Base-by-base conservation (phyloP, 2,888 invertebrate species). In the Tenodera sinensis region DNA sequence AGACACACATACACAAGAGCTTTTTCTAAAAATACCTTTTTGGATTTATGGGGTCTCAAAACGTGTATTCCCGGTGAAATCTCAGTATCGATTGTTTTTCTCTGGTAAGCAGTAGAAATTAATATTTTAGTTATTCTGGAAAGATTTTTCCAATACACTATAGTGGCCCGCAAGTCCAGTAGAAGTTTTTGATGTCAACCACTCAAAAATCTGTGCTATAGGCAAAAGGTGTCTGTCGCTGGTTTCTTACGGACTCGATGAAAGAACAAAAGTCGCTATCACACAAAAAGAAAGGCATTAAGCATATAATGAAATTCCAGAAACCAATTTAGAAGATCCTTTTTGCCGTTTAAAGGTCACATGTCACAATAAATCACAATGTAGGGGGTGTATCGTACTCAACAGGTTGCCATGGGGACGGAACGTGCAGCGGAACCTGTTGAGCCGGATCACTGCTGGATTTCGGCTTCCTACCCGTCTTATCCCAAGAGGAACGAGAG, bases 371-470 rank as follows among this genome's bases (percentile, higher is more conserved):
- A 71, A 71, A 71, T 71, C 54, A 71, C 54, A 71, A 71, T 71
- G 54, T 25, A 28, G n/a, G 14, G 83, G 28, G 28, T 25, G 83
- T 14, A 14, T 27, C 0, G 12, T 85, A 28, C 42, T 54, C 88
- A 84, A 88, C 84, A 88, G 54, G 88, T 88, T 88, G 82, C 88
- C 28, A 88, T 88, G 88, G 88, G 88, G 81, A 88, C 83, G 71
- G 25, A 3, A 34, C 81, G 42, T 34, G 81, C 27, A 28, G 87
- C 47, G 27, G 81, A 34, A 88, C 87, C 87, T 87, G 87, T 87
- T 87, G 86, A 86, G 83, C 81, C 54, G 54, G 54, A 71, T 71
- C 54, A 71, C 20, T 25, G 4, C 30, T 83, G 83, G 28, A 84
- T 84, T 34, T 84, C 47, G 85, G 47, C 54, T 20, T 71, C 54